Evolutionary conservation across 2,888 invertebrate genomes (phyloP).

Genomic region (Harmothoe impar): DNA sequence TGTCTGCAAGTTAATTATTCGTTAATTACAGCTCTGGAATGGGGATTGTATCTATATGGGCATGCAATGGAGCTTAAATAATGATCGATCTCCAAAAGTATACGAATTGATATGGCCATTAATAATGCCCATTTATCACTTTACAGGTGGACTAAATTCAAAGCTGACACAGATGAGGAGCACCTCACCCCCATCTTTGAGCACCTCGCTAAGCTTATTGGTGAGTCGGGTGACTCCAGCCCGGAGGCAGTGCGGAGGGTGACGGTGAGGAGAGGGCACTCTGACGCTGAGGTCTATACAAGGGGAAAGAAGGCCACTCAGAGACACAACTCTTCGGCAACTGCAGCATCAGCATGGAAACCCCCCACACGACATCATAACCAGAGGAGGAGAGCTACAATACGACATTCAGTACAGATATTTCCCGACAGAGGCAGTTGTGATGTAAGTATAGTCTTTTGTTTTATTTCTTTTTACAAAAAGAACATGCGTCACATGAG

Average conservation of each 20-base stretch:
- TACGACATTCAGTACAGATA: not conserved
- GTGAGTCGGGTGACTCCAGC: not conserved
- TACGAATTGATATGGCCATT: no score
- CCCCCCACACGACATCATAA: not conserved
- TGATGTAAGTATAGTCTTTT: not conserved
- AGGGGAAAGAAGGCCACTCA: no score
- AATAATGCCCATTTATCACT: no score
- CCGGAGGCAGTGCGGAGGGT: not conserved
- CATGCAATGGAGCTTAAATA: no score
- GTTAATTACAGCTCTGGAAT: no score
- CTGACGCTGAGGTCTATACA: not conserved
- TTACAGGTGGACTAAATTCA: constrained; percentile 10
- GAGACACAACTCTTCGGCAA: not conserved
- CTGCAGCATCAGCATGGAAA: not conserved
- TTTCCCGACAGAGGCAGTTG: constrained; percentile 37
- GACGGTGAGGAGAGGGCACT: not conserved
- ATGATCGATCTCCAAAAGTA: no score
- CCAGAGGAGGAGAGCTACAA: not conserved
- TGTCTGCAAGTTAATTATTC: no score
- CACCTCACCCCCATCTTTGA: not conserved
- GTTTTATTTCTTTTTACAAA: no score
- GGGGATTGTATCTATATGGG: no score
- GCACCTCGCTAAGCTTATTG: constrained; percentile 14
- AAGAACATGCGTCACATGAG: no score
- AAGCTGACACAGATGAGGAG: not conserved